These are phyloP conservation scores for Bombyx huttoni DNA, from an alignment of 2,888 invertebrate genomes.

Conservation along the genomic window DNA sequence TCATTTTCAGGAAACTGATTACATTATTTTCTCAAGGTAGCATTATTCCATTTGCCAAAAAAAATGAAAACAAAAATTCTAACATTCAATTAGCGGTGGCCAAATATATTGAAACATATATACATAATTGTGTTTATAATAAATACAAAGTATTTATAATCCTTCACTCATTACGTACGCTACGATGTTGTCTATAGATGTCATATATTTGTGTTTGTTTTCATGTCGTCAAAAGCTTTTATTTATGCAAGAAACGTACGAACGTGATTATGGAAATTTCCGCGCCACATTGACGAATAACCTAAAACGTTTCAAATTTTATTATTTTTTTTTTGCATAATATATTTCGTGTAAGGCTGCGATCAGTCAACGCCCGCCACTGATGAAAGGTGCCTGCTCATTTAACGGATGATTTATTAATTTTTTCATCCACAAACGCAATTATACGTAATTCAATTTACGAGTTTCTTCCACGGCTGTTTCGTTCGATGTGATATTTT, in stretches of 20 bases:
- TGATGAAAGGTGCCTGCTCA: constrained; percentile 28
- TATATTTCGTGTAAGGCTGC: constrained; percentile 47
- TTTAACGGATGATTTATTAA: constrained; percentile 37
- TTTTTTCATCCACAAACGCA: constrained; percentile 15
- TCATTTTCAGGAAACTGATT: no score
- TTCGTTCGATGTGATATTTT: background rate
- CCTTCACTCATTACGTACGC: no score
- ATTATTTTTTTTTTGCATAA: constrained; percentile 48
- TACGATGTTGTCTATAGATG: no score
- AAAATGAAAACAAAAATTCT: no score
- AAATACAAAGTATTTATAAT: no score
- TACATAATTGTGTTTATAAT: no score
- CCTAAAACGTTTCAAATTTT: constrained; percentile 63
- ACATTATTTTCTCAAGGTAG: no score
- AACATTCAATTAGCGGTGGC: no score
- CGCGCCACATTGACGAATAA: constrained; percentile 38
- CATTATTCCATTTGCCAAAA: no score
- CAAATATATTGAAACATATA: no score
- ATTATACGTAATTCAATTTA: constrained; percentile 10
- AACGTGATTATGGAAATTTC: constrained; percentile 57
- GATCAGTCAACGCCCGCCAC: constrained; percentile 42
- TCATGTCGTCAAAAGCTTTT: constrained; percentile 13
- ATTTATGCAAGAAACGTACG: constrained; percentile 33
- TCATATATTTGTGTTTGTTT: no score
- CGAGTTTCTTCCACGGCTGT: background rate